These are phyloP conservation scores for Cliona cf. orientalis DNA, from an alignment of 37 sponge, comb jelly and placozoan genomes.

Conservation along the genomic window DNA sequence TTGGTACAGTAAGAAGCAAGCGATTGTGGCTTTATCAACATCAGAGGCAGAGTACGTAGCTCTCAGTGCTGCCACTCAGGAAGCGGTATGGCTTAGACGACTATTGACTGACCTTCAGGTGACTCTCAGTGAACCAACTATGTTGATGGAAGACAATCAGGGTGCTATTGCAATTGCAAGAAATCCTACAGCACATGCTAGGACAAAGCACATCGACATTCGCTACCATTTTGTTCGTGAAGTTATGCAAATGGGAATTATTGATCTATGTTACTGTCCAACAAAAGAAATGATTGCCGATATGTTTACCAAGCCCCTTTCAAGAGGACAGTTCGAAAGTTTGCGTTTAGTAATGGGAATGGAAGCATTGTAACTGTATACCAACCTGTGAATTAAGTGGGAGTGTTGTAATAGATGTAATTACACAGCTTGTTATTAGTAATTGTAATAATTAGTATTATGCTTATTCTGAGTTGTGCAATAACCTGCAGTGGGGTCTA, in stretches of 20 bases:
- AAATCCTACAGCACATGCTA: slow-evolving; percentile 21
- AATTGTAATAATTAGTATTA: too few species aligned
- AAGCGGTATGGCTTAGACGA: too few species aligned
- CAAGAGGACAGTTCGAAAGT: slow-evolving; percentile 10
- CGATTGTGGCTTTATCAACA: slow-evolving; percentile 34
- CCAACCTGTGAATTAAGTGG: slow-evolving; percentile 15
- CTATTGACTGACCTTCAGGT: background rate
- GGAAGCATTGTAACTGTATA: too few species aligned
- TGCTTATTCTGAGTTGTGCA: too few species aligned
- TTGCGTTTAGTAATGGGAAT: slow-evolving; percentile 19
- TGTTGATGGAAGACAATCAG: slow-evolving; percentile 41
- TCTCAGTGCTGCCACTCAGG: slow-evolving; percentile 30
- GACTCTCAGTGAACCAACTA: background rate
- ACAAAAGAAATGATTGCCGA: slow-evolving; percentile 31
- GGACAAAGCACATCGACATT: slow-evolving; percentile 53
- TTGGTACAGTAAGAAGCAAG: slow-evolving; percentile 37
- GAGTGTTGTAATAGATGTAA: slow-evolving; percentile 46
- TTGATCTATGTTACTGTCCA: slow-evolving; percentile 37
- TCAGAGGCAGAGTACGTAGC: slow-evolving; percentile 27
- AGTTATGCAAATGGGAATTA: slow-evolving; percentile 11
- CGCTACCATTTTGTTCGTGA: slow-evolving; percentile 17
- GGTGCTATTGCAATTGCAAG: slow-evolving; percentile 43
- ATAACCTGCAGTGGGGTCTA: too few species aligned
- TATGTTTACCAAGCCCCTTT: slow-evolving; percentile 31
- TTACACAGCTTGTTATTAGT: too few species aligned